Evolutionary conservation across 2,888 invertebrate species (phyloP).

Genomic region (Oscheius sp.): DNA sequence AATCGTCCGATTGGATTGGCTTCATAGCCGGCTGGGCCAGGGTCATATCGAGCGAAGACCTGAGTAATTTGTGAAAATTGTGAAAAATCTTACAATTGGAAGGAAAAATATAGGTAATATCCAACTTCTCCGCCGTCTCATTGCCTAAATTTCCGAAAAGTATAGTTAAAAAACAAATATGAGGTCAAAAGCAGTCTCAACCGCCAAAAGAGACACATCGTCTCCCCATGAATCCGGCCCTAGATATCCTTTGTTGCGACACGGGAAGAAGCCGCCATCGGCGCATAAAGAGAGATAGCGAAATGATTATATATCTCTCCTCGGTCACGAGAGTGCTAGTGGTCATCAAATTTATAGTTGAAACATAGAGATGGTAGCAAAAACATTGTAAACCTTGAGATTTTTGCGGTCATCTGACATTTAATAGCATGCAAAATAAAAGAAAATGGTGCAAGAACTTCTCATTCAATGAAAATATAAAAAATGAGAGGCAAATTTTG

Average conservation of each 20-base stretch:
- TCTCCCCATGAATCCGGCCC: slow-evolving; percentile 1
- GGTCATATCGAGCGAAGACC: slow-evolving; percentile 8
- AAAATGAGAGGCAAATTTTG: no score
- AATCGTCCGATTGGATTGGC: slow-evolving; percentile 7
- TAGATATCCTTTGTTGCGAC: slow-evolving; percentile 20
- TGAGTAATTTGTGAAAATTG: no score
- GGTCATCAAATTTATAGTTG: no score
- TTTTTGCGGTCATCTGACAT: no score
- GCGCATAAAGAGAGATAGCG: neutral
- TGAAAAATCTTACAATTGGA: slow-evolving; percentile 11
- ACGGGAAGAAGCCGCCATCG: slow-evolving; percentile 9
- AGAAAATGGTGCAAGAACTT: no score
- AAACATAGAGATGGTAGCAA: no score
- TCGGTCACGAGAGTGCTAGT: no score
- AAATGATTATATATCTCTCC: no score
- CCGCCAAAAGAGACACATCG: neutral
- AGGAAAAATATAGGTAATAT: slow-evolving; percentile 5
- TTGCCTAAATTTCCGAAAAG: neutral
- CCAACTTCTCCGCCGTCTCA: slow-evolving; percentile 26
- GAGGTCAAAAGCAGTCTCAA: neutral
- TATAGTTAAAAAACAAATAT: neutral
- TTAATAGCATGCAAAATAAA: no score
- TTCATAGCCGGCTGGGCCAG: slow-evolving; percentile 8
- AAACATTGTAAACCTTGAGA: no score
- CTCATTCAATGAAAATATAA: no score